These are phyloP conservation scores for Mythimna loreyi DNA, from an alignment of 2,888 invertebrate genomes.

Conservation along the genomic window DNA sequence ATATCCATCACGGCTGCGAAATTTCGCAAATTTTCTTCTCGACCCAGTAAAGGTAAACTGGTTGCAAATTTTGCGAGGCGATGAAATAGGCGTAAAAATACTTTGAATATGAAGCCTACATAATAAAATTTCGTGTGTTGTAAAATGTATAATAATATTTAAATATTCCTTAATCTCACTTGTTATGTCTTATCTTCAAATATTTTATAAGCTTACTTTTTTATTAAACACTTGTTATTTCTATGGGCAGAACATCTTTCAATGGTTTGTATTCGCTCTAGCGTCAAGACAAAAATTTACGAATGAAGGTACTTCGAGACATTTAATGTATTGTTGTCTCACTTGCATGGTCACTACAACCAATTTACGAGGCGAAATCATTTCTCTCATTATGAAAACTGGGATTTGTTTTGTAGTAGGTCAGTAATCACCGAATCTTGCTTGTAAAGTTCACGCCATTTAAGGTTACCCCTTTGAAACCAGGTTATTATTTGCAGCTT, in stretches of 20 bases:
- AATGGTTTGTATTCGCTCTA: neutral
- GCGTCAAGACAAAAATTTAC: neutral
- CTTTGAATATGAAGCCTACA: conserved; percentile 20
- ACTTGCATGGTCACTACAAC: neutral
- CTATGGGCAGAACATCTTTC: conserved; percentile 3
- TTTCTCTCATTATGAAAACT: neutral
- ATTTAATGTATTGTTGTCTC: conserved; percentile 1
- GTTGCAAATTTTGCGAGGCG: neutral
- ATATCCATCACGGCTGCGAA: neutral
- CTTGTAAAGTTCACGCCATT: neutral
- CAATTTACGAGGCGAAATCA: neutral
- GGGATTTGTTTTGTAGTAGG: neutral
- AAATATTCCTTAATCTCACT: conserved; percentile 53
- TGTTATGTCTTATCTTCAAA: conserved; percentile 43
- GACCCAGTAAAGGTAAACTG: neutral
- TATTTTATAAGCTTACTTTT: conserved; percentile 41
- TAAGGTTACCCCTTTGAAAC: neutral
- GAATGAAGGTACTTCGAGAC: too few relatives aligned
- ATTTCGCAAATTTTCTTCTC: too few relatives aligned
- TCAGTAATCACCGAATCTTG: neutral
- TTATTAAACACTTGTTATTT: conserved; percentile 18
- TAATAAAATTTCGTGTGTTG: conserved; percentile 28
- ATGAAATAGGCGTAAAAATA: conserved; percentile 1
- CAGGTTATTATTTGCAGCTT: too few relatives aligned
- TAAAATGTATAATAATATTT: conserved; percentile 19